phyloP scores from a whole-genome alignment of 1,140 invertebrate species.

The Periplaneta americana region DNA sequence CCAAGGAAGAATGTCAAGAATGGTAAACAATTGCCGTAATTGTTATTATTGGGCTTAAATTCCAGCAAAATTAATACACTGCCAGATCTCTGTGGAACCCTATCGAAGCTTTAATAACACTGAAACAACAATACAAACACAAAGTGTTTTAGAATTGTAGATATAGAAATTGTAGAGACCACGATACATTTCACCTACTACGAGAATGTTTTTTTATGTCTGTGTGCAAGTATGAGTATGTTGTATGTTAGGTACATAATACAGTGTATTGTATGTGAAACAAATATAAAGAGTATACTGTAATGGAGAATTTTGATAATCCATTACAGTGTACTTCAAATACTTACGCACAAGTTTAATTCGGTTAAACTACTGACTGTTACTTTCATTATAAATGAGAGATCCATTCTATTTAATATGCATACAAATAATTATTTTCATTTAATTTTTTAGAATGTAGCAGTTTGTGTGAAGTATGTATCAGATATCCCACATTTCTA shows the following conservation, averaged over 20 bases:
- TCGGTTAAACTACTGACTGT: background rate
- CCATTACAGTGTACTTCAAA: slow-evolving; percentile 2
- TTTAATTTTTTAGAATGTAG: no score
- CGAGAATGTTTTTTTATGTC: no score
- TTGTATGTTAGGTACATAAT: background rate
- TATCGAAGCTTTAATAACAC: slow-evolving; percentile 11
- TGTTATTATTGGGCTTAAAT: background rate
- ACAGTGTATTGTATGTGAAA: background rate
- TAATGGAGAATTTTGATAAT: background rate
- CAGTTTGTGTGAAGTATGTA: no score
- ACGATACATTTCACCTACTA: slow-evolving; percentile 2
- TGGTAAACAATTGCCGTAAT: background rate
- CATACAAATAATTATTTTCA: no score
- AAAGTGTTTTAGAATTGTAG: slow-evolving; percentile 11
- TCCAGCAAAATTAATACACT: slow-evolving; percentile 4
- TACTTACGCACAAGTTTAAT: slow-evolving; percentile 14
- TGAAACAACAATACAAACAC: slow-evolving; percentile 14
- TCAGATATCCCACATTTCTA: no score
- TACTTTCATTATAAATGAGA: background rate
- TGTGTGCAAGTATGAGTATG: background rate
- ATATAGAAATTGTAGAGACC: background rate
- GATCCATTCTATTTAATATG: background rate
- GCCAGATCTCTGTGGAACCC: slow-evolving; percentile 12
- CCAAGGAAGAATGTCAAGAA: background rate
- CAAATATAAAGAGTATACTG: background rate